These are phyloP conservation scores for Dascyllus trimaculatus DNA, from an alignment of 2,113 vertebrate genomes.

Conservation along the genomic window DNA sequence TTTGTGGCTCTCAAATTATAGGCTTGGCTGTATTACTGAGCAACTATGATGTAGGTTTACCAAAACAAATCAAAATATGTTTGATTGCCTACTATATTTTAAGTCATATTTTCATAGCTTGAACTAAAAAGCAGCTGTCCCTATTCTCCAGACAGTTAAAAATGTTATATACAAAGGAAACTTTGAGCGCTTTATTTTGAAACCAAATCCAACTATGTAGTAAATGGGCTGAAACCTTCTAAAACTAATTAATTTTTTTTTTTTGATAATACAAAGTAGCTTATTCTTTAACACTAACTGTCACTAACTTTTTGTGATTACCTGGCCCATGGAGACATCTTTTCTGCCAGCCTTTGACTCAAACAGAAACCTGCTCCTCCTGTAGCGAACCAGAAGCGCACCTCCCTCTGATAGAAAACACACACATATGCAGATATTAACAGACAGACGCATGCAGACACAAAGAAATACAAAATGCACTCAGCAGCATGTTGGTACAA, in stretches of 20 bases:
- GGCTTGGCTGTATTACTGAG: neutral
- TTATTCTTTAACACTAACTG: neutral
- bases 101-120: neutral
- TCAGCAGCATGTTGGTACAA: neutral
- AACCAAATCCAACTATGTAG: neutral
- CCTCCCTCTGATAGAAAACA: constrained; percentile 84
- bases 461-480: neutral
- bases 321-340: constrained; percentile 95
- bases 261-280: neutral
- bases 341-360: constrained; percentile 88
- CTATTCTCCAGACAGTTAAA: too few species aligned
- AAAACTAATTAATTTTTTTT: neutral
- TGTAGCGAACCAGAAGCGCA: constrained; percentile 95
- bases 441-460: neutral
- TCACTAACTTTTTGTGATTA: constrained; percentile 63
- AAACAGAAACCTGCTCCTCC: constrained; percentile 96
- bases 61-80: neutral
- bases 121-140: neutral
- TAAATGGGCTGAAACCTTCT: neutral
- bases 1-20: neutral
- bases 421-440: constrained; percentile 5
- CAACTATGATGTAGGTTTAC: neutral
- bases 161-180: neutral
- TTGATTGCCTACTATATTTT: neutral
- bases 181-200: neutral